Evolutionary conservation across 1,140 invertebrate genomes (phyloP), one percentile per base, ranked within the genome.

Genomic region (Drosophila sp.): DNA sequence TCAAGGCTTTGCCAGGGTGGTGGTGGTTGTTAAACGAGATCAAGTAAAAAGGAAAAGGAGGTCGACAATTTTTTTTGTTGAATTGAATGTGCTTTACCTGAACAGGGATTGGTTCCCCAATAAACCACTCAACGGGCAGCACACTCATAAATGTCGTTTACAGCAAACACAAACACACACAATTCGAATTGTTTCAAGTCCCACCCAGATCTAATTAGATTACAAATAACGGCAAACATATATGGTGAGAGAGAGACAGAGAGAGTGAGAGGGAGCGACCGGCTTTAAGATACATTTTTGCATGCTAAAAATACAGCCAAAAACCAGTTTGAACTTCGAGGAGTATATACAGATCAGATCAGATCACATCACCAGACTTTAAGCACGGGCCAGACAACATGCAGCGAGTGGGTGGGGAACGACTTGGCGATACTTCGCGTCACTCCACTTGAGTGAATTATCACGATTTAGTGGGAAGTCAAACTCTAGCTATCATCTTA

Each of bases 1-100:
- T 74, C 84, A 87, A 87, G 84, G 84, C 84, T 89, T 84, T 68
- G 50, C 11, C 71, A 72, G 80, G 70, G 67, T 82, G 82, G 82
- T 58, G 33, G 23, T 54, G 70, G 67, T 82, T 79, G 82, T 58
- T 47, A 29, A 63, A 55, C 17, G 25, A 41, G 27, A 44, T 17
- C 8, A 70, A 56, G 66, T 55, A 82, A 76, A 17, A 84, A 84
- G 82, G 72, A 87, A 87, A 87, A 87, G 80, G 84, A 87, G 83
- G 84, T 87, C 84, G 79, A 60, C 60, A 67, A 56, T 44, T 47
- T 23, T 47, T 17, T 6, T 35, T 35, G 8, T 35, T 35, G 6
- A 7, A 17, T 44, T 47, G 17, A 17, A 44, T 47, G 44, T 8
- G 44, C 44, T 25, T 27, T 50, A 50, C 44, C 44, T 50, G 44